Evolutionary conservation across 2,113 vertebrate genomes (phyloP).

Genomic region (Bagarius yarrelli): DNA sequence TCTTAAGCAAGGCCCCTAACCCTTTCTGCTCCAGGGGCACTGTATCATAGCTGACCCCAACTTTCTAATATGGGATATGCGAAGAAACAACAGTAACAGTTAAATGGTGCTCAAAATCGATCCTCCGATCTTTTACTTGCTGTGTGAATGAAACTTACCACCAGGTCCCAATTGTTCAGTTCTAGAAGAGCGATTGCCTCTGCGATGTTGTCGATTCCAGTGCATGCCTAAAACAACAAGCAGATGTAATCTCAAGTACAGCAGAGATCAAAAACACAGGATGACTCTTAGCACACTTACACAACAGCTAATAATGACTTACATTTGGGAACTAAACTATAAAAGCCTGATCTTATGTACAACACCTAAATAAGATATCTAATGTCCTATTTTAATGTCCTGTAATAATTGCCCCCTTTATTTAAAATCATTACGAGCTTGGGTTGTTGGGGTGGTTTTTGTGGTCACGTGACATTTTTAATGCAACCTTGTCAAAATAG

Average conservation of each 20-base stretch:
- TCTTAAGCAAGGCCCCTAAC: too few relatives aligned
- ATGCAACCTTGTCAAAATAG: not conserved
- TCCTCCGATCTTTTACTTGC: not conserved
- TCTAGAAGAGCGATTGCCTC: constrained; percentile 98
- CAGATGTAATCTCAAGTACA: not conserved
- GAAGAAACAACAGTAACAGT: too few relatives aligned
- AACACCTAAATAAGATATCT: not conserved
- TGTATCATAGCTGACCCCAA: too few relatives aligned
- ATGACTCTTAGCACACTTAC: not conserved
- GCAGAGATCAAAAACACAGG: not conserved
- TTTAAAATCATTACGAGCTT: too few relatives aligned
- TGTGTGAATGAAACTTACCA: constrained; percentile 80
- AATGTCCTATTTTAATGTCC: not conserved
- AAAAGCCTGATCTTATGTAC: not conserved
- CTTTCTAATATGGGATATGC: too few relatives aligned
- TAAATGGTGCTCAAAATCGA: too few relatives aligned
- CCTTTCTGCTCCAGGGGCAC: too few relatives aligned
- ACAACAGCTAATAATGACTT: not conserved
- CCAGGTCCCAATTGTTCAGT: constrained; percentile 99
- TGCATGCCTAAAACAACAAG: constrained; percentile 84
- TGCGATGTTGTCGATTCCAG: constrained; percentile 99
- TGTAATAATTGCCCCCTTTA: too few relatives aligned
- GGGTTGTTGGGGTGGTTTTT: not conserved
- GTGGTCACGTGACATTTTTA: constrained; percentile 22
- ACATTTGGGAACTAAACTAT: not conserved